Base-by-base conservation (phyloP, 2,888 invertebrate genomes). In the Proisotoma minuta region DNA sequence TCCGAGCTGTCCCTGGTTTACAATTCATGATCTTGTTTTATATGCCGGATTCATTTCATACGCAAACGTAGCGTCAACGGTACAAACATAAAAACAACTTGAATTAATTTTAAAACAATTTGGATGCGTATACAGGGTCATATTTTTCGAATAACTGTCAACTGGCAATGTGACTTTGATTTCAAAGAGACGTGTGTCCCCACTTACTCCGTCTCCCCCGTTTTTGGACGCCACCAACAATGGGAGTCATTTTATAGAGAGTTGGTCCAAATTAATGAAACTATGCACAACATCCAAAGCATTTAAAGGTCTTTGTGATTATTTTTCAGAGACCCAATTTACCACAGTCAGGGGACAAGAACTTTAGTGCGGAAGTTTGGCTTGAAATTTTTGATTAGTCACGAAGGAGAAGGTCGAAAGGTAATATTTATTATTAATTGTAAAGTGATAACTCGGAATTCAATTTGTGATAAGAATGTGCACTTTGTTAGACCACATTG, bases 1-100 rank as follows among this genome's bases (percentile, higher is more conserved):
- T 60, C 69, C 69, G 8, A 66, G 62, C 29, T 69, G 69, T 29
- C 69, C 69, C n/a, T 69, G 66, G 66, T 69, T 69, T 50, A 69
- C 69, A 2, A 66, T 69, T 53, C 66, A 69, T 47, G 66, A 69
- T 29, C 52, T 69, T 24, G 69, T 69, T 4, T 29, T 69, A 2
- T 69, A 69, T 15, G 63, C 62, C n/a, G 66, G 69, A n/a, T 69
- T 69, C 28, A 66, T 69, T 57, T 69, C 69, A 4, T 69, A 62
- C 39, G 64, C 63, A 23, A 69, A 69, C 47, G 64, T 69, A 10
- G 69, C 69, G 2, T 62, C 66, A 3, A 69, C 69, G 20, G 69
- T 69, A 64, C 43, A 4, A n/a, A 12, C 20, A 15, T 15, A 34
- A 34, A 34, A 34, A 15, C 34, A 34, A 34, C 39, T 34, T 12